Conservation (phyloP, 2,113 vertebrate genomes). For the Gambusia holbrooki region DNA sequence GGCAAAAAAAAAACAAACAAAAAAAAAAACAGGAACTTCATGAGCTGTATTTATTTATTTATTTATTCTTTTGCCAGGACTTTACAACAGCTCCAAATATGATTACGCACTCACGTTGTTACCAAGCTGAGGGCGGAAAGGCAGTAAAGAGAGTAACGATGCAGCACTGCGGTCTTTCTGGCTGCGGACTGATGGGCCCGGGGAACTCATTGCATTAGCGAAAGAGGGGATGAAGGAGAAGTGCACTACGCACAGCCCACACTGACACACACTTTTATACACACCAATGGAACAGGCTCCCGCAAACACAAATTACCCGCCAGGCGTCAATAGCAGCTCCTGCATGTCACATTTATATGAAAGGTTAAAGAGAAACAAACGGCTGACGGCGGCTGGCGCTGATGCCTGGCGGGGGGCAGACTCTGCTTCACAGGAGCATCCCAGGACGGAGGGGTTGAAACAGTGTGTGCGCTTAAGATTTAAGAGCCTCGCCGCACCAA, state of each 20-base stretch:
- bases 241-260: slow-evolving; percentile 11
- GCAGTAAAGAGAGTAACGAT: slow-evolving; percentile 46
- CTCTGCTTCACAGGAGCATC: slow-evolving; percentile 12
- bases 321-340: slow-evolving; percentile 43
- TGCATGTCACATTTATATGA: slow-evolving; percentile 57
- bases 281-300: slow-evolving; percentile 31
- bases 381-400: slow-evolving; percentile 31
- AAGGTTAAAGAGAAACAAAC: slow-evolving; percentile 66
- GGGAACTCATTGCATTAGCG: slow-evolving; percentile 55
- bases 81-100: slow-evolving; percentile 36
- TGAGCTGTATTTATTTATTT: slow-evolving; percentile 5
- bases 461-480: background rate
- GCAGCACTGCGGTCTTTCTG: slow-evolving; percentile 48
- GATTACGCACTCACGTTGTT: slow-evolving; percentile 29
- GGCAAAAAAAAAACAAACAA: slow-evolving; percentile 26
- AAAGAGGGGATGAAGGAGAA: slow-evolving; percentile 32
- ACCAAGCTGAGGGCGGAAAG: slow-evolving; percentile 15
- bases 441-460: slow-evolving; percentile 8
- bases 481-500: background rate
- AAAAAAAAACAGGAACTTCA: slow-evolving; percentile 29
- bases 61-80: background rate
- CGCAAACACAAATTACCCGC: slow-evolving; percentile 59
- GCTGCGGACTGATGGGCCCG: slow-evolving; percentile 42
- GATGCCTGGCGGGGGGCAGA: slow-evolving; percentile 26
- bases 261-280: slow-evolving; percentile 20